phyloP scores from a whole-genome alignment of 2,113 vertebrate species.

The Piprites chloris region DNA sequence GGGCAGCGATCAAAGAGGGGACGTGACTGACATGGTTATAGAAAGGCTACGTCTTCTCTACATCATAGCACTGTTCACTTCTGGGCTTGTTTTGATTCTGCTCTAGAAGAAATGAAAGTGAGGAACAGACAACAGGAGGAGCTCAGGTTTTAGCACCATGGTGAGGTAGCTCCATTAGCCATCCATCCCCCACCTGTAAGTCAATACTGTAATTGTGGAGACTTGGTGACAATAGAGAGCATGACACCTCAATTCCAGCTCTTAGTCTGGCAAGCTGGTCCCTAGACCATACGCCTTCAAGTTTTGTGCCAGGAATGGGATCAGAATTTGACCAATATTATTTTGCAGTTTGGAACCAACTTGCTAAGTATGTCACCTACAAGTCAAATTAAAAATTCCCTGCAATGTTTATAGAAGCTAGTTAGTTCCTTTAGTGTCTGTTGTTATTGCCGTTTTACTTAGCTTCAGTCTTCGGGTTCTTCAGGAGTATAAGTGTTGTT shows the following conservation, averaged over 20 bases:
- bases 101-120: background rate
- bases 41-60: background rate
- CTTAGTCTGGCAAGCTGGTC: background rate
- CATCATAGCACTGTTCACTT: background rate
- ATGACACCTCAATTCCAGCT: background rate
- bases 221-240: accelerated
- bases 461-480: background rate
- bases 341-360: background rate
- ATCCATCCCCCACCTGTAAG: background rate
- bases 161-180: background rate
- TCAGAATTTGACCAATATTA: background rate
- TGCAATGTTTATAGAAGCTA: background rate
- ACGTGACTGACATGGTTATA: background rate
- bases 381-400: background rate
- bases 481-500: background rate
- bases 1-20: background rate
- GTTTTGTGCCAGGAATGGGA: background rate
- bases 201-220: background rate
- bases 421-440: background rate
- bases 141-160: background rate
- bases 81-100: background rate
- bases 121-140: background rate
- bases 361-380: accelerated
- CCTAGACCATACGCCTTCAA: background rate
- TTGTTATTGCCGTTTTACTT: background rate